Evolutionary conservation across 2,797 vertebrate species (phyloP).

Genomic region (Ceryle rudis): DNA sequence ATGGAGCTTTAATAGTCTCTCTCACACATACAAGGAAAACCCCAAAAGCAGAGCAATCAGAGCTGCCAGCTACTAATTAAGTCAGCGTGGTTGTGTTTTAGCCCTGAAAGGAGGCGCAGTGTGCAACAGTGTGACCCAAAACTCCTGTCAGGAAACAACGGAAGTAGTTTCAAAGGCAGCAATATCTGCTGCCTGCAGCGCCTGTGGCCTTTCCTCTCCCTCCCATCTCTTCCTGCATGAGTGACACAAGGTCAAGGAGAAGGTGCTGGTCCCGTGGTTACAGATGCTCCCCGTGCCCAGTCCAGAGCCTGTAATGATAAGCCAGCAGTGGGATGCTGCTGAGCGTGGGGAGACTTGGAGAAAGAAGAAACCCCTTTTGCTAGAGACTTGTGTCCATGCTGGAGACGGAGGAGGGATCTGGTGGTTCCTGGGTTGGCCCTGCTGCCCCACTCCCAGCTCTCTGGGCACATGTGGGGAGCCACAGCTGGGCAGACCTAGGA

Average conservation of each 20-base stretch:
- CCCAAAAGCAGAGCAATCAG: background rate
- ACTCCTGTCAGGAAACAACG: accelerated
- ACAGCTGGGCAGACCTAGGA: background rate
- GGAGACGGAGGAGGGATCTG: background rate
- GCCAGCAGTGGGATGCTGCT: background rate
- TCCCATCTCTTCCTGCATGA: background rate
- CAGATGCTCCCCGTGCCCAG: accelerated
- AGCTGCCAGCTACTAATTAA: conserved; percentile 45
- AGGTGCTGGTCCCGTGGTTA: background rate
- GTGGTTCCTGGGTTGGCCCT: background rate
- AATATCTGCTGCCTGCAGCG: background rate
- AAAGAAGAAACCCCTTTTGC: accelerated
- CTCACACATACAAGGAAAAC: background rate
- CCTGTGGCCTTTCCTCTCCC: background rate
- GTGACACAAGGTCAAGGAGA: background rate
- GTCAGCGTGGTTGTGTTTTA: background rate
- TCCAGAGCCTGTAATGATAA: background rate
- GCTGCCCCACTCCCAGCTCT: background rate
- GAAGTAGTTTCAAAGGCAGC: background rate
- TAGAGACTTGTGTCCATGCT: background rate
- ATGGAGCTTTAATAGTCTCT: background rate
- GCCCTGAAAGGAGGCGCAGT: background rate
- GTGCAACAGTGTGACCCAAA: background rate
- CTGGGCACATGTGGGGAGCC: background rate
- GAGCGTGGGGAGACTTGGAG: accelerated